Evolutionary conservation across 2,113 vertebrate genomes (phyloP).

Genomic region (Epinephelus lanceolatus): DNA sequence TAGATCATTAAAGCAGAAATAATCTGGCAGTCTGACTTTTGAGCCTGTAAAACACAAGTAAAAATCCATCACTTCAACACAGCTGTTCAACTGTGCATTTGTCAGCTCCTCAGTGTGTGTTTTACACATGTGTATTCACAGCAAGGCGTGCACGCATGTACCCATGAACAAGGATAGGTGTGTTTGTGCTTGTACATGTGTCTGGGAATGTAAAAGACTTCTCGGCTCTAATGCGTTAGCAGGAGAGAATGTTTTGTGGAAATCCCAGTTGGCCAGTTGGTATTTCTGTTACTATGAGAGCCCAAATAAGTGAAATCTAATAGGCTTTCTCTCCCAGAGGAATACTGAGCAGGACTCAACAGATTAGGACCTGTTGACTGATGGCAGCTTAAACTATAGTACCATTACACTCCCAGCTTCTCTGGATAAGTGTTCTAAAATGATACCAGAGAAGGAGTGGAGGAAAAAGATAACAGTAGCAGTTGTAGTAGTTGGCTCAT

Average conservation of each 20-base stretch:
- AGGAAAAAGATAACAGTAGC: slow-evolving; percentile 34
- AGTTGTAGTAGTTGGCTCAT: slow-evolving; percentile 30
- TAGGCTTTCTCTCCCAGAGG: slow-evolving; percentile 72
- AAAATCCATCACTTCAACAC: slow-evolving; percentile 54
- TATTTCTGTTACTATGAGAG: slow-evolving; percentile 75
- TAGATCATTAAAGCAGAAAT: slow-evolving; percentile 72
- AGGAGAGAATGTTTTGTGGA: slow-evolving; percentile 45
- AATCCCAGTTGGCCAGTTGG: slow-evolving; percentile 70
- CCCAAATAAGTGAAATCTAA: slow-evolving; percentile 82
- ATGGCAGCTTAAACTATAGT: slow-evolving; percentile 79
- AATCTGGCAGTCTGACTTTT: slow-evolving; percentile 58
- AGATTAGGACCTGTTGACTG: slow-evolving; percentile 84
- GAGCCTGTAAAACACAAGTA: slow-evolving; percentile 52
- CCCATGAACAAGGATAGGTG: slow-evolving; percentile 34
- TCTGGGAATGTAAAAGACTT: slow-evolving; percentile 54
- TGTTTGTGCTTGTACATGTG: slow-evolving; percentile 39
- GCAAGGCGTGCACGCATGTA: slow-evolving; percentile 7
- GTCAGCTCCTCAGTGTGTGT: slow-evolving; percentile 4
- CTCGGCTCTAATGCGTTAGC: slow-evolving; percentile 52
- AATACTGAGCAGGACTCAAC: slow-evolving; percentile 77
- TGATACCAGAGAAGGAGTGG: slow-evolving; percentile 30
- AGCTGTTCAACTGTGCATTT: slow-evolving; percentile 51
- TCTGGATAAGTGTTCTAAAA: slow-evolving; percentile 57
- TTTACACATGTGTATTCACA: slow-evolving; percentile 2
- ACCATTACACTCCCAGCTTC: slow-evolving; percentile 68